A percentile compares a stretch with the other conserved stretches of the same genome.
Conservation (phyloP, 2,797 vertebrate species). For the Streptopelia turtur region DNA sequence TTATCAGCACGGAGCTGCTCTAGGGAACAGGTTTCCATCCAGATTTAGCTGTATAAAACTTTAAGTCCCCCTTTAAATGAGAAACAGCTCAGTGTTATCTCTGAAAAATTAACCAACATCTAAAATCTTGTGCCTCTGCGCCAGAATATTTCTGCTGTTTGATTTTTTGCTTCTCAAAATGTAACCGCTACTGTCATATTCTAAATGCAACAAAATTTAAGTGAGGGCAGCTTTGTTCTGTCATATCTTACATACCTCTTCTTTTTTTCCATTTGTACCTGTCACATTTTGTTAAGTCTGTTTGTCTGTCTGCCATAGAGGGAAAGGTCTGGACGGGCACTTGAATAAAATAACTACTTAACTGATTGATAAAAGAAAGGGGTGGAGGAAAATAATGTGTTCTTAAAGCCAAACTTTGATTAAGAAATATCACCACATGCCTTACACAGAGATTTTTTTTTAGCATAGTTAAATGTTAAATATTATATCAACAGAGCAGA, state of each 20-base stretch:
- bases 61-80: background rate
- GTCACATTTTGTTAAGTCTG: background rate
- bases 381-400: background rate
- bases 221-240: background rate
- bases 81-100: background rate
- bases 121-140: background rate
- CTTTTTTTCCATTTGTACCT: background rate
- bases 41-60: background rate
- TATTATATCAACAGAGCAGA: background rate
- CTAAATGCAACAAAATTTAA: background rate
- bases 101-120: background rate
- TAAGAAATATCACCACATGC: background rate
- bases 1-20: background rate
- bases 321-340: background rate
- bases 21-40: background rate
- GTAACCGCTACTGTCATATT: background rate
- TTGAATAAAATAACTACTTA: background rate
- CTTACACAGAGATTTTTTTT: background rate
- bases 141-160: background rate
- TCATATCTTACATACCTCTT: background rate
- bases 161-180: background rate
- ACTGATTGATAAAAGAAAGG: background rate
- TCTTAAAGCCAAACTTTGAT: background rate
- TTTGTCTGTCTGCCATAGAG: background rate
- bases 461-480: background rate